Percentiles rank a stretch among this genome's conserved stretches.
phyloP scores from a whole-genome alignment of 2,113 vertebrate genomes.

The Chaetodon trifascialis region DNA sequence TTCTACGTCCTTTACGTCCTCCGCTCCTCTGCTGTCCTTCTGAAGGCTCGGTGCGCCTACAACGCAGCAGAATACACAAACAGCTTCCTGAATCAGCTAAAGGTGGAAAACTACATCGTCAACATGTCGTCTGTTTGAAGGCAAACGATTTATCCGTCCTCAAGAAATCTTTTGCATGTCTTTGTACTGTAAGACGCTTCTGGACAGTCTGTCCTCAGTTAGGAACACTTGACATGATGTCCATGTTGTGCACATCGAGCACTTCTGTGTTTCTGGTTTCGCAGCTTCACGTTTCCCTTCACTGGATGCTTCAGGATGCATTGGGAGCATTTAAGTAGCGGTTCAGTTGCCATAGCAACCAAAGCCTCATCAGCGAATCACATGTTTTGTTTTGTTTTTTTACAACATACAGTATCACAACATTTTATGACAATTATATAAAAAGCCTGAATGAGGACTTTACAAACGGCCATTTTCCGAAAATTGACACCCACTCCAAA shows the following conservation, averaged over 20 bases:
- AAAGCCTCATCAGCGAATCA: not conserved
- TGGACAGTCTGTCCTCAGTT: too few relatives aligned
- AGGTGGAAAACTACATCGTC: too few relatives aligned
- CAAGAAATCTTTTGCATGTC: not conserved
- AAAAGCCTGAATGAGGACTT: slow-evolving; percentile 56
- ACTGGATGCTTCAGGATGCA: not conserved
- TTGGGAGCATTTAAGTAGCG: not conserved
- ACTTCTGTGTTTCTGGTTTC: not conserved
- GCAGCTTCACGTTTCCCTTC: too few relatives aligned
- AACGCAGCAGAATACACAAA: too few relatives aligned
- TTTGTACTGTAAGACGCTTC: not conserved
- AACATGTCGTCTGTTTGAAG: too few relatives aligned
- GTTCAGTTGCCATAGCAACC: slow-evolving; percentile 38
- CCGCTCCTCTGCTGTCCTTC: too few relatives aligned
- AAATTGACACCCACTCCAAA: slow-evolving; percentile 53
- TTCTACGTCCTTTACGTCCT: too few relatives aligned
- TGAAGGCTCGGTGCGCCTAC: too few relatives aligned
- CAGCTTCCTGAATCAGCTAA: too few relatives aligned
- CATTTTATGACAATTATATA: slow-evolving; percentile 32
- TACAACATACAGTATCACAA: slow-evolving; percentile 8
- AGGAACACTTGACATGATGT: too few relatives aligned
- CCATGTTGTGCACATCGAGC: not conserved
- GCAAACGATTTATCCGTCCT: too few relatives aligned
- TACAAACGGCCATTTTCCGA: slow-evolving; percentile 31
- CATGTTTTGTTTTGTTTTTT: not conserved